Percentiles rank a stretch among this genome's conserved stretches.
These are phyloP conservation scores for Atractosteus spatula DNA, from an alignment of 2,113 vertebrate genomes.

Conservation along the genomic window DNA sequence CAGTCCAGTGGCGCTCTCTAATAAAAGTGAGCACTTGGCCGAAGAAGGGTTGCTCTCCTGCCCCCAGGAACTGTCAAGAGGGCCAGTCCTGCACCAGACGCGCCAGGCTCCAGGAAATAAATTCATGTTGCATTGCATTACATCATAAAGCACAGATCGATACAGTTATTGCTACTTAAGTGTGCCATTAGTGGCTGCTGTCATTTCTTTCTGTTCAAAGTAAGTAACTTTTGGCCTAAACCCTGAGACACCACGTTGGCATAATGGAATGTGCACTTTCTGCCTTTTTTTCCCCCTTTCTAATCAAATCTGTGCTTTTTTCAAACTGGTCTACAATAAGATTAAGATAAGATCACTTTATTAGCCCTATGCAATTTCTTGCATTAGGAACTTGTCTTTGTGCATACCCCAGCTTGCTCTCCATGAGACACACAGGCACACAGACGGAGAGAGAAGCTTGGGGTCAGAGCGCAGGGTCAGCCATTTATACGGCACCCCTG, in stretches of 20 bases:
- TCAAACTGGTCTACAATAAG: neutral
- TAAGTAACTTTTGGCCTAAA: neutral
- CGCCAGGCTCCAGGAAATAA: no score
- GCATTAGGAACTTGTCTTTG: no score
- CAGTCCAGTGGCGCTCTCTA: neutral
- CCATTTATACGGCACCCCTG: no score
- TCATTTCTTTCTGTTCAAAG: neutral
- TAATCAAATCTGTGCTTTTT: neutral
- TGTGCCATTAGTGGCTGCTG: conserved; percentile 10
- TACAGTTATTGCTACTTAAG: conserved; percentile 13
- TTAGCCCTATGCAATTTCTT: no score
- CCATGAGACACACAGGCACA: no score
- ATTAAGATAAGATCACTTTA: no score
- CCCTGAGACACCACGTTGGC: conserved; percentile 10
- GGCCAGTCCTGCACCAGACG: no score
- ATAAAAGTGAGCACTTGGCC: no score
- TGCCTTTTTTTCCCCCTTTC: neutral
- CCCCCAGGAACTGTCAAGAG: neutral
- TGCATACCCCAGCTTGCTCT: no score
- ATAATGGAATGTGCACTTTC: conserved; percentile 7
- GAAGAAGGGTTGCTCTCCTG: neutral
- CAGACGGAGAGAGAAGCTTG: no score
- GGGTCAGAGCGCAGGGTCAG: no score
- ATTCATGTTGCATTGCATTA: conserved; percentile 11
- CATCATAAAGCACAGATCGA: conserved; percentile 13